Percentiles rank a stretch among this genome's conserved stretches.
Evolutionary conservation across 2,888 invertebrate genomes (phyloP).

Genomic region (Lasioglossum lativentre): DNA sequence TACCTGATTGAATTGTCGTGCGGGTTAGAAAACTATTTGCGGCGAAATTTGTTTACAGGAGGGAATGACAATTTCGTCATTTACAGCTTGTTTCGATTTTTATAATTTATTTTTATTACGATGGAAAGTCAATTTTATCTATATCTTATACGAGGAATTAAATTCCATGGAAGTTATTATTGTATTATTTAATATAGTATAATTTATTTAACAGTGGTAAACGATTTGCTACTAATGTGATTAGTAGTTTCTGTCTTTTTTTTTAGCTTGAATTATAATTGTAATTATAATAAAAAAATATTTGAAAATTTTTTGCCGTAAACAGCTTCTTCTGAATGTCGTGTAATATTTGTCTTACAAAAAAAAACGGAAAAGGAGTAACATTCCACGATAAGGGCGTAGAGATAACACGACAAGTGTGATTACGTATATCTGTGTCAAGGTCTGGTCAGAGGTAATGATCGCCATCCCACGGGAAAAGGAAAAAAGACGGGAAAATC

Average conservation of each 20-base stretch:
- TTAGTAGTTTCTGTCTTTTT: too few species aligned
- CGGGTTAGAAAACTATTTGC: neutral
- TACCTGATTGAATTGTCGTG: constrained; percentile 19
- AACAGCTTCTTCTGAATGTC: neutral
- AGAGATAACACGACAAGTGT: constrained; percentile 23
- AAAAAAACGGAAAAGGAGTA: neutral
- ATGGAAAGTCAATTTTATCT: too few species aligned
- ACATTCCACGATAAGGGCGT: neutral
- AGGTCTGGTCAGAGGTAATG: constrained; percentile 36
- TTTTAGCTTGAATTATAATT: neutral
- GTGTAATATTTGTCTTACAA: neutral
- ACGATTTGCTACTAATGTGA: too few species aligned
- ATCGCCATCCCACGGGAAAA: constrained; percentile 26
- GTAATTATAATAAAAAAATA: too few species aligned
- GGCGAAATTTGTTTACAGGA: neutral
- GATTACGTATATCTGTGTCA: constrained; percentile 49
- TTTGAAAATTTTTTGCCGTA: neutral
- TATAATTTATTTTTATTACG: too few species aligned
- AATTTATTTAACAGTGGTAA: too few species aligned
- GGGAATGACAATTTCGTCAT: too few species aligned
- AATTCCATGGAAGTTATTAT: too few species aligned
- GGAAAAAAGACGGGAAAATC: neutral
- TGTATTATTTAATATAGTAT: too few species aligned
- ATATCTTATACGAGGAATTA: too few species aligned
- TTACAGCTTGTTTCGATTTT: too few species aligned